A percentile compares a stretch with the other conserved stretches of the same genome.
Conservation (phyloP, 2,797 vertebrate genomes). For the Argentina silus region DNA sequence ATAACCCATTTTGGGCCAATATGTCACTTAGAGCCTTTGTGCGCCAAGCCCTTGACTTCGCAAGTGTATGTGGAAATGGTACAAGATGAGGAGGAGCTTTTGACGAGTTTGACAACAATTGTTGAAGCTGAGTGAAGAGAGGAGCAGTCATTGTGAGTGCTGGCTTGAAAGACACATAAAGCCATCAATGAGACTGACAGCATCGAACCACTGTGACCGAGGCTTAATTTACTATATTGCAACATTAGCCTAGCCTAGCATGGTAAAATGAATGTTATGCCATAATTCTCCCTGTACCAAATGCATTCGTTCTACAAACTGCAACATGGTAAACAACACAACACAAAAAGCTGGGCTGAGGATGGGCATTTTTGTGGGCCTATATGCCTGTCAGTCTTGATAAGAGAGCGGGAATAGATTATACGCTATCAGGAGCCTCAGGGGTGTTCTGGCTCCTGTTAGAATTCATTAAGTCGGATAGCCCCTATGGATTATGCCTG, state of each 20-base stretch:
- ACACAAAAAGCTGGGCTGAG: neutral
- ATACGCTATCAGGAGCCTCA: constrained; percentile 69
- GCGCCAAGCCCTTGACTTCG: neutral
- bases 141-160: neutral
- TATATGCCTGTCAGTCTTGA: constrained; percentile 65
- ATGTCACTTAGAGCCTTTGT: too few species aligned
- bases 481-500: constrained; percentile 82
- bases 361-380: constrained; percentile 5
- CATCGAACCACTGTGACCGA: neutral
- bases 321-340: neutral
- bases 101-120: constrained; percentile 55
- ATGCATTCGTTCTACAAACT: neutral
- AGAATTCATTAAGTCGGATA: constrained; percentile 80
- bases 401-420: constrained; percentile 77
- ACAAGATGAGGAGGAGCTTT: constrained; percentile 42
- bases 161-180: neutral
- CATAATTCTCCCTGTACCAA: neutral
- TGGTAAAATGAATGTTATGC: neutral
- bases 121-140: constrained; percentile 37
- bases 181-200: neutral
- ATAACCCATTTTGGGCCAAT: too few species aligned
- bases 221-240: neutral
- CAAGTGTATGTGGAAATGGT: constrained; percentile 10
- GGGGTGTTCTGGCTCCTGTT: constrained; percentile 73
- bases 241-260: neutral